phyloP scores from a whole-genome alignment of 1,140 invertebrate genomes.

The Drosophila pectinifera region DNA sequence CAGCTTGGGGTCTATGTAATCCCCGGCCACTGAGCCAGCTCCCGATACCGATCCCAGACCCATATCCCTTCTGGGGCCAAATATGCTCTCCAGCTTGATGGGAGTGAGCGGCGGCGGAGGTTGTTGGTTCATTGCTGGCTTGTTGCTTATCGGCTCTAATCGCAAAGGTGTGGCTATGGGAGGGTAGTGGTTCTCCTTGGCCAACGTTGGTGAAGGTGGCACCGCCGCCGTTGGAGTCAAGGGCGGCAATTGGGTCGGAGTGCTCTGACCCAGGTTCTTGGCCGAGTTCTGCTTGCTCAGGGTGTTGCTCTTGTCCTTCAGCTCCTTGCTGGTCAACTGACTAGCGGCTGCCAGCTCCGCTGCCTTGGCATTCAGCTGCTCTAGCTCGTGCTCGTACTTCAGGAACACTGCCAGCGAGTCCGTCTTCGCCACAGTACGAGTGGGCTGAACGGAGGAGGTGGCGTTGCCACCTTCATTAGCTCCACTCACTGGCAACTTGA shows the following conservation, averaged over 20 bases:
- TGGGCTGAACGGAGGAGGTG: constrained; percentile 15
- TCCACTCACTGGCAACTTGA: constrained; percentile 55
- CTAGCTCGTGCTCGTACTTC: constrained; percentile 83
- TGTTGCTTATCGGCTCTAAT: constrained; percentile 49
- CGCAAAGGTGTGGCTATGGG: constrained; percentile 52
- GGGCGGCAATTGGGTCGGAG: constrained; percentile 45
- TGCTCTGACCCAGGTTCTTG: constrained; percentile 62
- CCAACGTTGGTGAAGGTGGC: constrained; percentile 6
- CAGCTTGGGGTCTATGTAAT: constrained; percentile 81
- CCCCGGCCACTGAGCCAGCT: constrained; percentile 17
- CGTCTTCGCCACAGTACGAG: constrained; percentile 72
- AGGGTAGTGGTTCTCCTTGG: constrained; percentile 46
- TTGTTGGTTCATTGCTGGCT: constrained; percentile 23
- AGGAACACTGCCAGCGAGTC: constrained; percentile 83
- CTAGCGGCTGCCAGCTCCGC: constrained; percentile 37
- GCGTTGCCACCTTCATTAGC: constrained; percentile 18
- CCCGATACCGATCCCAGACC: constrained; percentile 4
- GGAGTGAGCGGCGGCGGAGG: constrained; percentile 28
- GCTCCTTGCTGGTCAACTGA: constrained; percentile 75
- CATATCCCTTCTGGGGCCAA: constrained; percentile 32
- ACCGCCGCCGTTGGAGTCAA: constrained; percentile 30
- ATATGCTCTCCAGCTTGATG: constrained; percentile 68
- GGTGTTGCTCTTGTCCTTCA: constrained; percentile 84
- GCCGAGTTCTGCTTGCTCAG: constrained; percentile 82
- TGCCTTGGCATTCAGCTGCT: constrained; percentile 69